Evolutionary conservation across 2,888 invertebrate species (phyloP), one percentile per base, ranked within the genome.

Genomic region (Cactoblastis cactorum): DNA sequence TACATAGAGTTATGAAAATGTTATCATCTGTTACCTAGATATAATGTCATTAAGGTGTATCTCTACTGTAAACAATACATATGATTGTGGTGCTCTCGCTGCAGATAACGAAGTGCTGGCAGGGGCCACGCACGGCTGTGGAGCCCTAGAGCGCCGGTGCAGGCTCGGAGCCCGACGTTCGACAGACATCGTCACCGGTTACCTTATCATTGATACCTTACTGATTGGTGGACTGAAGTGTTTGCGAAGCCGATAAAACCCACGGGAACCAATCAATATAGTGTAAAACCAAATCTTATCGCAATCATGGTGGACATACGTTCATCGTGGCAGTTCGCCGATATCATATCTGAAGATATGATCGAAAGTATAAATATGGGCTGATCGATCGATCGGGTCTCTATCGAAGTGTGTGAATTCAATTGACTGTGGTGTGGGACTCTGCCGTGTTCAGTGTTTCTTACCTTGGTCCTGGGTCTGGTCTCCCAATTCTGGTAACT

Each of bases 321-420:
- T 75, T 79, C 82, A 79, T 83, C 80, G 83, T 77, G 84, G 78
- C 82, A 70, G 70, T 76, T 73, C 68, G 73, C 83, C 70, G 89
- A 88, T 89, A 89, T 79, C 79, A 70, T 89, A 88, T 88, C 87
- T 74, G 69, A 71, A 85, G 88, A 88, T 87, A 86, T 83, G 77
- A 81, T 83, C 74, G 83, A 89, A 86, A 79, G 87, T 89, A 89
- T 89, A 89, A 87, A 89, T 89, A 89, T 84, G 85, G 67, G 88
- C 77, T 84, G 87, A 86, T 89, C 86, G 80, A 89, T 89, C 88
- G 89, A 87, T 87, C 83, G 80, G 74, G 77, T 77, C 88, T 87
- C 87, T 88, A 83, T 89, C 86, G 77, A 74, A 83, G 77, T 84
- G 79, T 73, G 83, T 84, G 85, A 79, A 84, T 77, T 65, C 74